Conservation (phyloP, 2,888 invertebrate species). For the Eupithecia exiguata region DNA sequence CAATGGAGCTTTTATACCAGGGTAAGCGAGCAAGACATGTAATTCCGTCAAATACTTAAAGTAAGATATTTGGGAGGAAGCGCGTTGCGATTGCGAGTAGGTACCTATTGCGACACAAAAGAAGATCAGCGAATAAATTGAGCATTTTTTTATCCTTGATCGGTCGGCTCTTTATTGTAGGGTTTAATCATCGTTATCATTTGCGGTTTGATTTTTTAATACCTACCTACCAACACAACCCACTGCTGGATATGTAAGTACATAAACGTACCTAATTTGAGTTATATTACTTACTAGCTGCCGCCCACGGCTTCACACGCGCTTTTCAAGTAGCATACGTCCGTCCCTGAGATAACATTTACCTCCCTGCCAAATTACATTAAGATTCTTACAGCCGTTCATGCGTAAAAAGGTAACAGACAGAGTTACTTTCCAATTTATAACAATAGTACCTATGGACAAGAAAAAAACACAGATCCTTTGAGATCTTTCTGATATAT, state of each 20-base stretch:
- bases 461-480: not conserved
- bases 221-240: not conserved
- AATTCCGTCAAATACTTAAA: not conserved
- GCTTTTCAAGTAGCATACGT: too few relatives aligned
- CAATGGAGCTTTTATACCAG: slow-evolving; percentile 86
- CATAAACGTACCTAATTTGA: too few relatives aligned
- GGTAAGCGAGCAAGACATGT: slow-evolving; percentile 81
- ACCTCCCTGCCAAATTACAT: too few relatives aligned
- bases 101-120: not conserved
- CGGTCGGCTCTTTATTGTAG: not conserved
- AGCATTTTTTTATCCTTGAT: not conserved
- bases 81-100: not conserved
- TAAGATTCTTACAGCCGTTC: too few relatives aligned
- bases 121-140: not conserved
- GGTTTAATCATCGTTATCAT: not conserved
- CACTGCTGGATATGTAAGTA: not conserved
- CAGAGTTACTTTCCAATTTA: too few relatives aligned
- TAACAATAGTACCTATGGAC: too few relatives aligned
- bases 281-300: too few relatives aligned
- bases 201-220: not conserved
- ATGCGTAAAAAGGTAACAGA: too few relatives aligned
- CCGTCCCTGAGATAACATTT: too few relatives aligned
- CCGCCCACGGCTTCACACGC: too few relatives aligned
- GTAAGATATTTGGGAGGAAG: not conserved
- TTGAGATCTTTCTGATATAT: not conserved